A percentile compares a stretch with the other conserved stretches of the same genome.
These are phyloP conservation scores for Gymnogyps californianus DNA, from an alignment of 2,113 vertebrate species.

Conservation along the genomic window DNA sequence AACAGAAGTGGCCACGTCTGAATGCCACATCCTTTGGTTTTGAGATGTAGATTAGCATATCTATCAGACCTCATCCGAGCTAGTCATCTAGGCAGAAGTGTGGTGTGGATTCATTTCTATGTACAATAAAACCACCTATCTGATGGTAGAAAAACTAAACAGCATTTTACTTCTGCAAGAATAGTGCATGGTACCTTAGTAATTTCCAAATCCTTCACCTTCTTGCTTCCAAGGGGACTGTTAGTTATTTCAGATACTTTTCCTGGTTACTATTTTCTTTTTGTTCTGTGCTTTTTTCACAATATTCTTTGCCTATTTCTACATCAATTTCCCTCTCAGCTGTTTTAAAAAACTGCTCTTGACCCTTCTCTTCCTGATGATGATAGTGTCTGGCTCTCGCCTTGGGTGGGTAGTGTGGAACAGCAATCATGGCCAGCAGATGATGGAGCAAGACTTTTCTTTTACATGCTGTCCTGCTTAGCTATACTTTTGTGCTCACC, in stretches of 20 bases:
- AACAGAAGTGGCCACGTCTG: not conserved
- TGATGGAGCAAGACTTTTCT: not conserved
- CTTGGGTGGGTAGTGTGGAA: not conserved
- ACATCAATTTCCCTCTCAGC: not conserved
- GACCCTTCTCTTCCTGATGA: not conserved
- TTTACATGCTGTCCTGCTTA: not conserved
- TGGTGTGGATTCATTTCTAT: not conserved
- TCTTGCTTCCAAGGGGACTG: not conserved
- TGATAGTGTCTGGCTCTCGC: not conserved
- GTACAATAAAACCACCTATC: not conserved
- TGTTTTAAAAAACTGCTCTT: not conserved
- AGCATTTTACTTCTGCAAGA: not conserved
- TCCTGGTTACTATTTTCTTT: not conserved
- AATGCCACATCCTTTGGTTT: rapidly evolving
- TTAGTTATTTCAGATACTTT: not conserved
- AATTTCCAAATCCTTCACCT: not conserved
- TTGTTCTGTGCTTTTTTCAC: not conserved
- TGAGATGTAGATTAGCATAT: not conserved
- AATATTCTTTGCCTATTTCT: not conserved
- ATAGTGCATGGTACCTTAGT: not conserved
- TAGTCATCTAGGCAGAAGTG: not conserved
- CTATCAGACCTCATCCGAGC: not conserved
- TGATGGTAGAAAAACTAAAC: not conserved
- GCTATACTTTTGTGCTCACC: not conserved
- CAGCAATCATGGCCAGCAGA: not conserved